Base-by-base conservation (phyloP, 2,888 invertebrate species). In the Conistra vaccinii region DNA sequence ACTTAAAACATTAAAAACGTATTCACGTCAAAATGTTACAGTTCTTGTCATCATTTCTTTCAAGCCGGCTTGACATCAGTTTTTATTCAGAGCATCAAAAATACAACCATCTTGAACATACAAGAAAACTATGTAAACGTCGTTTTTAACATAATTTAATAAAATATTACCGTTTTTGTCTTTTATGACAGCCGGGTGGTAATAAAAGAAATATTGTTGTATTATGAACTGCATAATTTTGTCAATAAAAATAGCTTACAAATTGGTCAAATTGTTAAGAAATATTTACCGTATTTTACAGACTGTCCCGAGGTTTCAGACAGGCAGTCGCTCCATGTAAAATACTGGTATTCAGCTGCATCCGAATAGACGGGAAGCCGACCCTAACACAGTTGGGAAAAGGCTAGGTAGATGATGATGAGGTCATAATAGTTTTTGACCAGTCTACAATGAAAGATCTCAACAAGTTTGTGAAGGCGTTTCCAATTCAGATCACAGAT, bases 61-160 rank as follows among this genome's bases (percentile, higher is more conserved):
- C 3, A 29, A 20, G 20, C 62, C 20, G 17, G 6, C 12, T 45
- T 45, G n/a, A 45, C 26, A 55, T 73, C 23, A 51, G 26, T 66
- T 84, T 69, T 66, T 39, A 58, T 51, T 29, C 23, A 42, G 14
- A 71, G 0, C 29, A 4, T 45, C 0, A 63, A 55, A 73, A 68
- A 55, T 10, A 29, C 20, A 20, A n/a, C 14, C 45, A 55, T 70
- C 45, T 69, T 79, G n/a, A 32, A 12, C 10, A 12, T 23, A 35
- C 63, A 74, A 80, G 55, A 80, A 74, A 74, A 42, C 55, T 61
- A 57, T 29, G 57, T 60, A 42, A 29, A 70, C 58, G 45, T 29
- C 3, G 29, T 68, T 84, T 75, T 80, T 61, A 62, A 65, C 74
- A 69, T 80, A 68, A 65, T 80, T 84, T 53, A 75, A 61, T 71